These are phyloP conservation scores for Troglohyphantes excavatus DNA, from an alignment of 2,888 invertebrate species.

Conservation along the genomic window DNA sequence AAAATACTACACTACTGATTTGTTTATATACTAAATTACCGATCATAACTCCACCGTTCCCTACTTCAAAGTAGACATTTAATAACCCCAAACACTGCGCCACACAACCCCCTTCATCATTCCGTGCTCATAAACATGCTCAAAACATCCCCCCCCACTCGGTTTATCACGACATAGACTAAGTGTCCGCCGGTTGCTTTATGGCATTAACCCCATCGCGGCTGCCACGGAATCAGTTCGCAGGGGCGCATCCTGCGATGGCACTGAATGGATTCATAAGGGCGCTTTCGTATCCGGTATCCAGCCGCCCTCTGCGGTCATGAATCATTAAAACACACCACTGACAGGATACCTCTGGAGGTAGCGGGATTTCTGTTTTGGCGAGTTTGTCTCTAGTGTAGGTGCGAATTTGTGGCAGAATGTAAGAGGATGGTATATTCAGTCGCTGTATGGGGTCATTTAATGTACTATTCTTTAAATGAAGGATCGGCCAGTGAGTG, in stretches of 20 bases:
- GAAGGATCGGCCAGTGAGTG: too few species aligned
- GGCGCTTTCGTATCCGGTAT: neutral
- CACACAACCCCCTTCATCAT: neutral
- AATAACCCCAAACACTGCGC: neutral
- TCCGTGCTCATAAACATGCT: neutral
- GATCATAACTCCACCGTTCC: too few species aligned
- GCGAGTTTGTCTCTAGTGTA: neutral
- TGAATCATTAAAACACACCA: slow-evolving; percentile 44
- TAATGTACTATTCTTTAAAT: too few species aligned
- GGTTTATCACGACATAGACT: neutral
- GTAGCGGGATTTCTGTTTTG: neutral
- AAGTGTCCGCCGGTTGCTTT: neutral
- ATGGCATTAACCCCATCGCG: neutral
- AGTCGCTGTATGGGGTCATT: too few species aligned
- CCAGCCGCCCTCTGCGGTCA: neutral
- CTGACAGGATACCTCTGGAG: slow-evolving; percentile 28
- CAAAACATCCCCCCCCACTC: neutral
- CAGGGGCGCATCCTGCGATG: neutral
- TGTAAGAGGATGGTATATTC: neutral
- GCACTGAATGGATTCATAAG: neutral
- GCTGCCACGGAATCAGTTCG: neutral
- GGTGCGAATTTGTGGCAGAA: neutral
- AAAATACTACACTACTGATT: too few species aligned
- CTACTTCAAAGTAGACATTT: neutral
- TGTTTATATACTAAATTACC: too few species aligned